These are phyloP conservation scores for Heliconius eleuchia DNA, from an alignment of 1,140 invertebrate species.

Conservation along the genomic window DNA sequence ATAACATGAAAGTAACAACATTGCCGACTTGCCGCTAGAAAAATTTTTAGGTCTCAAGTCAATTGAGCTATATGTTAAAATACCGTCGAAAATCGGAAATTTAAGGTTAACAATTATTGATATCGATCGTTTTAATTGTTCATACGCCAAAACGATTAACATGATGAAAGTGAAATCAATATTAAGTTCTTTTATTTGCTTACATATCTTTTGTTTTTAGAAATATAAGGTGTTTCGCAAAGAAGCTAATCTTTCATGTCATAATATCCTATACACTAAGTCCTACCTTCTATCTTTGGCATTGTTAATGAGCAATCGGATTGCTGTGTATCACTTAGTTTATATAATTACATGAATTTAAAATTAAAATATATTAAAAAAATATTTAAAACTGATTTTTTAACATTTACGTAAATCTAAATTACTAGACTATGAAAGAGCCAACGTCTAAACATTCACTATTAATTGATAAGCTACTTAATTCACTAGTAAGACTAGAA, in stretches of 20 bases:
- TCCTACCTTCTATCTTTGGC: constrained; percentile 30
- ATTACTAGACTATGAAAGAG: not conserved
- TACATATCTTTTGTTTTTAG: not conserved
- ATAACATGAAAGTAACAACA: not conserved
- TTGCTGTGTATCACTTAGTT: not conserved
- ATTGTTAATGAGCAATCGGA: constrained; percentile 35
- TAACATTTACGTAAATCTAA: too few relatives aligned
- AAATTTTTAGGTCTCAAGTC: too few relatives aligned
- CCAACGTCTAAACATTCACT: not conserved
- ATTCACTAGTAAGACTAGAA: not conserved
- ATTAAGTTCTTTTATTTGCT: too few relatives aligned
- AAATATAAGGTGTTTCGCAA: not conserved
- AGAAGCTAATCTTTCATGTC: not conserved
- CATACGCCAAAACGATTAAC: too few relatives aligned
- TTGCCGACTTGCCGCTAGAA: not conserved
- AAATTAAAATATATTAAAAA: not conserved
- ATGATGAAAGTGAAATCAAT: too few relatives aligned
- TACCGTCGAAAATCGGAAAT: too few relatives aligned
- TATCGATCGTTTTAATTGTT: too few relatives aligned
- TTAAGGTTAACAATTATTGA: too few relatives aligned
- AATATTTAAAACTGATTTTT: too few relatives aligned
- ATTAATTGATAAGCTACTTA: not conserved
- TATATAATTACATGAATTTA: not conserved
- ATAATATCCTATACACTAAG: not conserved
- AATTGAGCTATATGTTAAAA: too few relatives aligned